Evolutionary conservation across 2,797 vertebrate species (phyloP).

Genomic region (Furcifer pardalis): DNA sequence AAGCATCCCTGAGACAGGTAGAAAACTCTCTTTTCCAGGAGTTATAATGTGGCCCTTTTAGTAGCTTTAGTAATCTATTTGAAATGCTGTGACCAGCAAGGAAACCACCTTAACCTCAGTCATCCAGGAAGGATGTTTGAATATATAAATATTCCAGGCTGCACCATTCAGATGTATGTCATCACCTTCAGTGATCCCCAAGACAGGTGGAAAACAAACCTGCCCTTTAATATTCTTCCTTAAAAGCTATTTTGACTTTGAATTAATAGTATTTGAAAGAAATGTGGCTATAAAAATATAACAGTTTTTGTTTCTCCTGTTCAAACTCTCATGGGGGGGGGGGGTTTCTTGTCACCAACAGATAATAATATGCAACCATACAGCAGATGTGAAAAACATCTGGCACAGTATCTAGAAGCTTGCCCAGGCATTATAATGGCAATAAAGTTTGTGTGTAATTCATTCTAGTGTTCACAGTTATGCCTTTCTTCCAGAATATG

Average conservation of each 20-base stretch:
- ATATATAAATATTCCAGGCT: slow-evolving; percentile 11
- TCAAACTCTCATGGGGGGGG: background rate
- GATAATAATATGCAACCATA: too few relatives aligned
- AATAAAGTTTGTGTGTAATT: background rate
- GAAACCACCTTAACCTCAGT: slow-evolving; percentile 12
- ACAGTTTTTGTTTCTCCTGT: background rate
- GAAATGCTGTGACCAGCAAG: background rate
- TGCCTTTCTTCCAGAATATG: background rate
- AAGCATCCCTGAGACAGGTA: slow-evolving; percentile 1
- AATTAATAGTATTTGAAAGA: background rate
- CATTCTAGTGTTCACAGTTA: background rate
- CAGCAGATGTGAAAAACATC: too few relatives aligned
- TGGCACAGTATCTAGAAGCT: background rate
- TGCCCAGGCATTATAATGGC: background rate
- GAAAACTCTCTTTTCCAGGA: background rate
- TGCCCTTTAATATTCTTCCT: slow-evolving; percentile 1
- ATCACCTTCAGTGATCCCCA: slow-evolving; percentile 19
- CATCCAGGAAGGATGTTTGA: slow-evolving; percentile 16
- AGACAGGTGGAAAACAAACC: slow-evolving; percentile 11
- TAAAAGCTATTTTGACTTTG: slow-evolving; percentile 7
- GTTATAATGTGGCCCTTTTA: slow-evolving; percentile 7
- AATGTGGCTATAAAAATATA: background rate
- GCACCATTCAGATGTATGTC: background rate
- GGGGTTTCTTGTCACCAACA: too few relatives aligned
- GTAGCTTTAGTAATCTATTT: background rate